A percentile compares a stretch with the other conserved stretches of the same genome.
Evolutionary conservation across 2,888 invertebrate genomes (phyloP).

Genomic region (Chrysolina oricalcia): DNA sequence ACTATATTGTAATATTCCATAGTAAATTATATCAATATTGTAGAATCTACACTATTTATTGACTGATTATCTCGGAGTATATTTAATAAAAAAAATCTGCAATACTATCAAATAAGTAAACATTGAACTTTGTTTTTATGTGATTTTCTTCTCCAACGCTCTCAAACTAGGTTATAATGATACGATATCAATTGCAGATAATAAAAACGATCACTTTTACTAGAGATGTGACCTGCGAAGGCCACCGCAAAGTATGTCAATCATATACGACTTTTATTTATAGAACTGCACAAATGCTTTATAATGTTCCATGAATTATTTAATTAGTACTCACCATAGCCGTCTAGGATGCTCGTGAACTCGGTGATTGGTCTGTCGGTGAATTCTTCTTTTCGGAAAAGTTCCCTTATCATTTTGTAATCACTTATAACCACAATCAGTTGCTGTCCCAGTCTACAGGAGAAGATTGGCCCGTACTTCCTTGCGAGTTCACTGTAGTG

Average conservation of each 20-base stretch:
- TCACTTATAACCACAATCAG: constrained; percentile 90
- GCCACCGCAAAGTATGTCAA: constrained; percentile 67
- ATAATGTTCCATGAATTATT: constrained; percentile 26
- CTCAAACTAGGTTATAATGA: constrained; percentile 56
- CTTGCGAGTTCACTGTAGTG: constrained; percentile 84
- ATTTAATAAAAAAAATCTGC: constrained; percentile 6
- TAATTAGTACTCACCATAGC: constrained; percentile 84
- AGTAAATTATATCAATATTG: not conserved
- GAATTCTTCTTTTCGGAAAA: constrained; percentile 90
- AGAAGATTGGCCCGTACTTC: constrained; percentile 87
- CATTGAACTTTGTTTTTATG: not conserved
- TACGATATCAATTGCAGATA: constrained; percentile 53
- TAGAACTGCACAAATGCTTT: constrained; percentile 43
- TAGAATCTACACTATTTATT: not conserved
- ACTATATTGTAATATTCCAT: not conserved
- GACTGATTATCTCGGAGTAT: not conserved
- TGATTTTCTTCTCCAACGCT: not conserved
- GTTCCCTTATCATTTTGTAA: constrained; percentile 88
- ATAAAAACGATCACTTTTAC: constrained; percentile 63
- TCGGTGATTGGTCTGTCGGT: constrained; percentile 91
- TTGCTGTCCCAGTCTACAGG: constrained; percentile 86
- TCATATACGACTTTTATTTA: constrained; percentile 59
- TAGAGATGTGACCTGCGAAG: constrained; percentile 67
- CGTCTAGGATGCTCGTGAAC: constrained; percentile 88
- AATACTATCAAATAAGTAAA: constrained; percentile 1